Evolutionary conservation across 2,888 invertebrate species (phyloP), one percentile per base, ranked within the genome.

Genomic region (Steinernema hermaphroditum): DNA sequence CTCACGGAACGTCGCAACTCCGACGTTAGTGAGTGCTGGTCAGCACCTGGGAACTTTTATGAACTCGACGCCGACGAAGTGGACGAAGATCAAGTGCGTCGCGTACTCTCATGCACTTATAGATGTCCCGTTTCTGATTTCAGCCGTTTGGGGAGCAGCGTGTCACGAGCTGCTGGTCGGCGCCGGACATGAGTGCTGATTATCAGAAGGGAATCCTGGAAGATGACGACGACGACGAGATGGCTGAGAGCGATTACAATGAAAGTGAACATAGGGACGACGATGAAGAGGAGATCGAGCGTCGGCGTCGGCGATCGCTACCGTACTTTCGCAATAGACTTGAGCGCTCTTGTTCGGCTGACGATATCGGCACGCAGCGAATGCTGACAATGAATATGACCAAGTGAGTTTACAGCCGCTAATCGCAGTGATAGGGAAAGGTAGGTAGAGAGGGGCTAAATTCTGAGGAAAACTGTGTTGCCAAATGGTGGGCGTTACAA

Each of bases 1-100:
- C 32, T 62, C 32, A 62, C 62, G 4, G 62, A 62, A 32, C 62
- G 62, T n/a, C 62, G 62, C 27, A 62, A 62, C 62, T 62, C 62
- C 9, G 62, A 62, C 14, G 32, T 62, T 27, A 62, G 62, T 16
- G 62, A 62, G 29, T 62, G 62, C 27, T 62, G 62, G 62, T 62
- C 62, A 4, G 62, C 62, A 8, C 62, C 62, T 62, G 62, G 62
- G 9, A 62, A 62, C 62, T 62, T 62, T 32, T 62, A 6, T 16
- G 62, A 62, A 32, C n/a, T 62, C 16, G 62, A 46, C n/a, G 22
- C 29, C 62, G 62, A 32, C 1, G 32, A 29, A 2, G 6, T 2
- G 12, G 8, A 27, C 16, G 62, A 62, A 1, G 62, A 62, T 2
- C 46, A 46, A 46, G 46, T 46, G 46, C 16, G 46, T 46, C 22